Evolutionary conservation across 1,140 invertebrate genomes (phyloP).

Genomic region (Colletes gigas): DNA sequence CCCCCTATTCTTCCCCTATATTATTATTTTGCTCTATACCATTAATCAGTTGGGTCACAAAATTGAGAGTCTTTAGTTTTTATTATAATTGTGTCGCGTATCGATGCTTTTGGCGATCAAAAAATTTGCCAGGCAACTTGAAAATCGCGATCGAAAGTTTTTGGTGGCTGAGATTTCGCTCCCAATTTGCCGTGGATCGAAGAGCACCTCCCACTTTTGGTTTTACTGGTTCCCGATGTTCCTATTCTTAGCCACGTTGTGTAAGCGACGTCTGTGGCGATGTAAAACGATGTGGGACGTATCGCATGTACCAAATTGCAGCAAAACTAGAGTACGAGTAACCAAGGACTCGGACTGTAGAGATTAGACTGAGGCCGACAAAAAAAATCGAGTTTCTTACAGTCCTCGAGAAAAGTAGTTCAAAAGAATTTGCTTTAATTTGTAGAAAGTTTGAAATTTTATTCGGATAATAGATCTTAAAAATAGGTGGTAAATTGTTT

Average conservation of each 20-base stretch:
- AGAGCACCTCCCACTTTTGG: background rate
- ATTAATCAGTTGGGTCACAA: too few species aligned
- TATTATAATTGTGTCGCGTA: too few species aligned
- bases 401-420: background rate
- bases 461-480: too few species aligned
- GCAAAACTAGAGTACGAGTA: conserved; percentile 38
- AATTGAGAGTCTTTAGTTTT: too few species aligned
- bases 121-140: background rate
- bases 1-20: too few species aligned
- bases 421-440: too few species aligned
- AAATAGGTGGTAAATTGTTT: too few species aligned
- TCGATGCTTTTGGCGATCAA: too few species aligned
- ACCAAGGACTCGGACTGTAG: conserved; percentile 27
- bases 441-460: too few species aligned
- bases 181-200: background rate
- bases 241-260: conserved; percentile 37
- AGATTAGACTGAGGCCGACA: background rate
- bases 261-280: conserved; percentile 14
- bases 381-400: background rate
- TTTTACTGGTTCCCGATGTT: background rate
- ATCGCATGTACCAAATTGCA: conserved; percentile 38
- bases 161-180: background rate
- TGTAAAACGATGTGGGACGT: conserved; percentile 45
- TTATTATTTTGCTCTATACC: too few species aligned
- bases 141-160: background rate